A percentile compares a stretch with the other conserved stretches of the same genome.
These are phyloP conservation scores for Cladopsammia gracilis DNA, from an alignment of 64 coral and sea anemone species.

Conservation along the genomic window DNA sequence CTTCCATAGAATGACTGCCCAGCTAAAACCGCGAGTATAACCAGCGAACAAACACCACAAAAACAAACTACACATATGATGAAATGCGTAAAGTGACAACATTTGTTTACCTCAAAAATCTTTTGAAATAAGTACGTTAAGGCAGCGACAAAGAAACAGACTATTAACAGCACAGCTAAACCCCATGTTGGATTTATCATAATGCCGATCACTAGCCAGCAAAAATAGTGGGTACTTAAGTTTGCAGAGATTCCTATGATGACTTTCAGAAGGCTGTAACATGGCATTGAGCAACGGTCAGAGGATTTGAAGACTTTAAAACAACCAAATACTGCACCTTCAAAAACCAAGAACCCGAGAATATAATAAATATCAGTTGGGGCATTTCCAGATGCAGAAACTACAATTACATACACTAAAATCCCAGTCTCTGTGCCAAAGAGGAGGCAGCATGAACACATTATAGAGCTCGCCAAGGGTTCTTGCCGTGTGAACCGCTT, in stretches of 20 bases:
- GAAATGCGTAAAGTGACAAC: neutral
- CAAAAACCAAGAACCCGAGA: no score
- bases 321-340: no score
- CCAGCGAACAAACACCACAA: neutral
- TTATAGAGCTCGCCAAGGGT: no score
- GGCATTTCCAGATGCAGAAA: no score
- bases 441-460: no score
- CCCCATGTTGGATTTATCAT: conserved; percentile 14
- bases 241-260: neutral
- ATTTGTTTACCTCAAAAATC: neutral
- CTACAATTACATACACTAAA: no score
- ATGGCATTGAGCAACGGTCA: no score
- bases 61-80: neutral
- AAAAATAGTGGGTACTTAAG: neutral
- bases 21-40: neutral
- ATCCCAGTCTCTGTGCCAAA: no score
- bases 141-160: neutral
- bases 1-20: neutral
- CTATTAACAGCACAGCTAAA: neutral
- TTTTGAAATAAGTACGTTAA: neutral
- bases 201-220: neutral
- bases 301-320: no score
- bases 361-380: no score
- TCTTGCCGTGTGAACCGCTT: no score
- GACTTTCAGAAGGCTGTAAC: no score